A percentile compares a stretch with the other conserved stretches of the same genome.
These are phyloP conservation scores for Daubentonia madagascariensis DNA, from an alignment of 2,113 vertebrate species.

Conservation along the genomic window DNA sequence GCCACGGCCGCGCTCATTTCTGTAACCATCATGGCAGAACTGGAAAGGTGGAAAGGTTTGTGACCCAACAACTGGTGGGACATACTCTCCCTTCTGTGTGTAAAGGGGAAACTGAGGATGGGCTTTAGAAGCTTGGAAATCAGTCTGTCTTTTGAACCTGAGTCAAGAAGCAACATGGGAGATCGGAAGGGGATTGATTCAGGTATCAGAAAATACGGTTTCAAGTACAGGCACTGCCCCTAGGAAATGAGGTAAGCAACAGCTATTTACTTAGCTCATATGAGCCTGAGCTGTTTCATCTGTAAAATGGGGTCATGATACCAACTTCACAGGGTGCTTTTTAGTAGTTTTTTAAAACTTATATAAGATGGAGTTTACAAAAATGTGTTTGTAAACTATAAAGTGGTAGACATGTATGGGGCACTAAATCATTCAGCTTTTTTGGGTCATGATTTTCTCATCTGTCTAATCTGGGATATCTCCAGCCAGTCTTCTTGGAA, in stretches of 20 bases:
- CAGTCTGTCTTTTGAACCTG: fast-evolving
- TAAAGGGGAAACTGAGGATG: not conserved
- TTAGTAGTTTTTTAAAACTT: not conserved
- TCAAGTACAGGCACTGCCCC: not conserved
- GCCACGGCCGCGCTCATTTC: not conserved
- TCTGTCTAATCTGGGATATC: not conserved
- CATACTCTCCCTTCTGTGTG: not conserved
- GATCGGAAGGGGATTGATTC: not conserved
- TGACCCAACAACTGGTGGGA: not conserved
- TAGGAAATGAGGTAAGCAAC: not conserved
- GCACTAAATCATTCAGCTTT: not conserved
- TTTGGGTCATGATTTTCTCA: not conserved
- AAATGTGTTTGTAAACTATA: not conserved
- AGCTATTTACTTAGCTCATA: not conserved
- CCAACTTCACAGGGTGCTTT: not conserved
- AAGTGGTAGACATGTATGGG: not conserved
- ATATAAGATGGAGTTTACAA: not conserved
- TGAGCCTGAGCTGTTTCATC: not conserved
- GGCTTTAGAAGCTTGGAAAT: not conserved
- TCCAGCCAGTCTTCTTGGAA: not conserved
- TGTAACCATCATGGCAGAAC: not conserved
- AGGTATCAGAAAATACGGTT: not conserved
- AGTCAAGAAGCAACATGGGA: not conserved
- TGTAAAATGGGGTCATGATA: not conserved
- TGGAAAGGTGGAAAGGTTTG: not conserved